These are phyloP conservation scores for Sitobion miscanthi DNA, from an alignment of 1,140 invertebrate species.

Conservation along the genomic window DNA sequence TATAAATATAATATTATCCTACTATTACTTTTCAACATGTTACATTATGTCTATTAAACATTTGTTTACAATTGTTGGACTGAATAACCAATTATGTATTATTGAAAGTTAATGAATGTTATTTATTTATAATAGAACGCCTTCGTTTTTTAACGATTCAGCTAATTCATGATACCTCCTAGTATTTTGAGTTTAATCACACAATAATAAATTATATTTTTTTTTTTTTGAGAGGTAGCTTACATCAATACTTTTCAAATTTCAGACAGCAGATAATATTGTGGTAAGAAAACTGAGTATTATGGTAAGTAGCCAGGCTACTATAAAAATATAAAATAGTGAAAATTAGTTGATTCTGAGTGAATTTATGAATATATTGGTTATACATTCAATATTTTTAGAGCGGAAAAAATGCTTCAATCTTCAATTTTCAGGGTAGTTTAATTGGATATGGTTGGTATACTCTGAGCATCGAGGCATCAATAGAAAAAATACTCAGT, in stretches of 20 bases:
- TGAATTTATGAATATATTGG: not conserved
- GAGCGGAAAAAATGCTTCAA: too few relatives aligned
- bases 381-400: not conserved
- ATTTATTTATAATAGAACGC: not conserved
- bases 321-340: too few relatives aligned
- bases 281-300: not conserved
- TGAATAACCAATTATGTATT: not conserved
- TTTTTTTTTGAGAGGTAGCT: not conserved
- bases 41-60: not conserved
- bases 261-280: not conserved
- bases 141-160: not conserved
- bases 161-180: not conserved
- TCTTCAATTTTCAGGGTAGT: too few relatives aligned
- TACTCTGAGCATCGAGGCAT: too few relatives aligned
- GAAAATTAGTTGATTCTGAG: too few relatives aligned
- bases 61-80: not conserved
- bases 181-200: not conserved
- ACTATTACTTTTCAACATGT: not conserved
- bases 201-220: not conserved
- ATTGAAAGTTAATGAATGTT: not conserved
- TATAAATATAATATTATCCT: not conserved
- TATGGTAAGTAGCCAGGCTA: too few relatives aligned
- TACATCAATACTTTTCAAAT: not conserved
- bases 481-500: too few relatives aligned
- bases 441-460: too few relatives aligned